A percentile compares a stretch with the other conserved stretches of the same genome.
Conservation (phyloP, 2,888 invertebrate species). For the Temnothorax ravouxi region DNA sequence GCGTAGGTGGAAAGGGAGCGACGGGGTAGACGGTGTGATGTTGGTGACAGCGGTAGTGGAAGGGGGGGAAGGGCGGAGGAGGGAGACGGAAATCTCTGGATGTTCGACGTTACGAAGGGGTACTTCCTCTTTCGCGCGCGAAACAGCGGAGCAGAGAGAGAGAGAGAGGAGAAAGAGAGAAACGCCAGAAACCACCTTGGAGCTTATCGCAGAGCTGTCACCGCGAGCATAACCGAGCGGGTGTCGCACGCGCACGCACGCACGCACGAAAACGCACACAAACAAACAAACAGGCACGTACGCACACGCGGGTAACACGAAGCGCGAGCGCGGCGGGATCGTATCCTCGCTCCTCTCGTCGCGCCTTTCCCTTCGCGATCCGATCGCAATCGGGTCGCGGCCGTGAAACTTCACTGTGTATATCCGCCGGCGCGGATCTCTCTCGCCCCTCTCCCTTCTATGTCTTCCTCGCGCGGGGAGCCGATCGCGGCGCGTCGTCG, state of each 20-base stretch:
- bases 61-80: too few species aligned
- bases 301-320: neutral
- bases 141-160: neutral
- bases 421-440: conserved; percentile 10
- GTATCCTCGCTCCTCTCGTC: conserved; percentile 3
- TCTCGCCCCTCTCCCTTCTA: neutral
- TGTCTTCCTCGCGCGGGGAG: neutral
- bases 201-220: conserved; percentile 63
- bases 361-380: conserved; percentile 55
- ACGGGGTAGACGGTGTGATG: neutral
- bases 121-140: neutral
- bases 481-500: neutral
- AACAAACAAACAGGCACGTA: too few species aligned
- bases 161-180: neutral
- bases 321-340: neutral
- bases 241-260: conserved; percentile 32
- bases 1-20: neutral
- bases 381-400: conserved; percentile 73
- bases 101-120: too few species aligned
- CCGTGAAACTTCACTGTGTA: conserved; percentile 61
- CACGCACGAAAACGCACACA: neutral
- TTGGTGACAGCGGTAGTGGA: neutral
- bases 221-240: conserved; percentile 12
- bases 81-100: too few species aligned
- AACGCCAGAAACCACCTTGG: neutral